phyloP scores from a whole-genome alignment of 2,113 vertebrate species.

The Albula glossodonta region DNA sequence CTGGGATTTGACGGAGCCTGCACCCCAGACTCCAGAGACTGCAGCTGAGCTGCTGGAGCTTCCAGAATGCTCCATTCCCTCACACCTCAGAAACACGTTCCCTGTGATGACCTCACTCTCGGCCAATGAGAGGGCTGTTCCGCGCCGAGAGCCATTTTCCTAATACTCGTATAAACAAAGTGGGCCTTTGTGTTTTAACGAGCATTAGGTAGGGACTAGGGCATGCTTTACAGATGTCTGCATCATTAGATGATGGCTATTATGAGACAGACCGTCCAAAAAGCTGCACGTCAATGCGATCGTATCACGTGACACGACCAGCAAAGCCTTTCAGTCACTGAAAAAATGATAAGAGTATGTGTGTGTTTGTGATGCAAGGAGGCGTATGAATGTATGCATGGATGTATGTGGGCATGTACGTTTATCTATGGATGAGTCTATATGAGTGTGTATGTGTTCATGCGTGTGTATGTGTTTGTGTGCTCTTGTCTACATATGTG shows the following conservation, averaged over 20 bases:
- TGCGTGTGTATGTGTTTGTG: neutral
- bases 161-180: neutral
- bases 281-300: neutral
- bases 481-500: neutral
- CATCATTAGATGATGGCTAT: neutral
- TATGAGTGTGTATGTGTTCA: neutral
- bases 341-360: neutral
- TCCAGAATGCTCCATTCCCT: conserved; percentile 38
- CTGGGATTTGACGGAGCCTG: conserved; percentile 40
- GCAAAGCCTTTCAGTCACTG: neutral
- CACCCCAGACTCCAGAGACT: conserved; percentile 33
- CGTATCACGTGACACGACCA: neutral
- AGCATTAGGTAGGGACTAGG: neutral
- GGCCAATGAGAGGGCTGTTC: conserved; percentile 38
- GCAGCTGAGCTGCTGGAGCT: conserved; percentile 39
- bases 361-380: neutral
- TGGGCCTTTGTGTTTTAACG: conserved; percentile 19
- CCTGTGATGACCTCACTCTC: conserved; percentile 53
- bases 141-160: conserved; percentile 32
- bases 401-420: no score
- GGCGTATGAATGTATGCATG: no score
- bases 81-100: conserved; percentile 43
- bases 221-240: neutral
- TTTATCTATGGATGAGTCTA: neutral
- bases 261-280: neutral